Conservation (phyloP, 1,140 invertebrate species). For the Formica selysi region DNA sequence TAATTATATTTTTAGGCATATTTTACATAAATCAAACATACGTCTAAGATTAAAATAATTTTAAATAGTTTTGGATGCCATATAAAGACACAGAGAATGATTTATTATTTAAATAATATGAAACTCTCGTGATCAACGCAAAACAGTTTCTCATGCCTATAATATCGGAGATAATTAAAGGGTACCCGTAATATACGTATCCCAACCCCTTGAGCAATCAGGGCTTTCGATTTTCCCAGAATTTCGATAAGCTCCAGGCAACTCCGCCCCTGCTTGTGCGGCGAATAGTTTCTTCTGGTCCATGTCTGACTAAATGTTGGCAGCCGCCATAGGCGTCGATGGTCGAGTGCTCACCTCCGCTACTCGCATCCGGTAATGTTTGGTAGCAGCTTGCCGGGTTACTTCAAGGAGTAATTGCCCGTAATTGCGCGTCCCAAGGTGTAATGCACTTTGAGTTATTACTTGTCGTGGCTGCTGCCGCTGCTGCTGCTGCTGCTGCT, state of each 20-base stretch:
- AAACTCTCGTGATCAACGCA: neutral
- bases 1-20: no score
- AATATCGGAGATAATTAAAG: neutral
- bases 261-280: slow-evolving; percentile 55
- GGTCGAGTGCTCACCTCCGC: slow-evolving; percentile 58
- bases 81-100: neutral
- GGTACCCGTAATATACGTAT: no score
- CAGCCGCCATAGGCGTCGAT: slow-evolving; percentile 70
- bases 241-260: neutral
- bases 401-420: slow-evolving; percentile 62
- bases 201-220: neutral
- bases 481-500: neutral
- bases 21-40: neutral
- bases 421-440: slow-evolving; percentile 51
- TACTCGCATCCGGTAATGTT: slow-evolving; percentile 68
- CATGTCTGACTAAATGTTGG: slow-evolving; percentile 76
- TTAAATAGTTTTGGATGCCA: neutral
- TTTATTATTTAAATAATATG: neutral
- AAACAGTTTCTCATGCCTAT: neutral
- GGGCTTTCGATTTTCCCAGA: neutral
- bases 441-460: slow-evolving; percentile 54
- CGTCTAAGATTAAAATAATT: neutral
- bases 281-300: slow-evolving; percentile 78
- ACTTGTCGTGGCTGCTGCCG: slow-evolving; percentile 40
- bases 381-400: slow-evolving; percentile 68